phyloP scores from a whole-genome alignment of 2,888 invertebrate species.

The Eristalinus sepulchralis region DNA sequence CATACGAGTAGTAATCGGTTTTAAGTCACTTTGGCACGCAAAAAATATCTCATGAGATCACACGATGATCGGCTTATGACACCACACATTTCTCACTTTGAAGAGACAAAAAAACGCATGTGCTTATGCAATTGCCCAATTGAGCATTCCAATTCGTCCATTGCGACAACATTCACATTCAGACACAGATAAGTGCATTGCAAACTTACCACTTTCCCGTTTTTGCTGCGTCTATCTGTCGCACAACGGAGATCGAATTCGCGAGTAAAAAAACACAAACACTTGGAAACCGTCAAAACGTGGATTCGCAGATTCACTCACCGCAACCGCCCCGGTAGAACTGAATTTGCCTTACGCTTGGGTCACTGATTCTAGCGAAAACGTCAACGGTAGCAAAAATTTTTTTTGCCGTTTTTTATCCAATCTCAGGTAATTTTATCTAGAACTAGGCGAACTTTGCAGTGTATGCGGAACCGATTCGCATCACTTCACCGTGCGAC shows the following conservation, averaged over 20 bases:
- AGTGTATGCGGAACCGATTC: constrained; percentile 27
- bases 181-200: neutral
- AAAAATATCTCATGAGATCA: neutral
- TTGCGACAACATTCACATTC: neutral
- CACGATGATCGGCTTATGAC: neutral
- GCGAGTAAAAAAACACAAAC: neutral
- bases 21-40: neutral
- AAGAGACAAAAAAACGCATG: neutral
- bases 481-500: constrained; percentile 13
- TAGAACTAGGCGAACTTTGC: constrained; percentile 1
- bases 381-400: constrained; percentile 39
- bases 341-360: constrained; percentile 28
- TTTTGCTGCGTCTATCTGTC: neutral
- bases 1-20: neutral
- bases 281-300: neutral
- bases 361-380: constrained; percentile 24
- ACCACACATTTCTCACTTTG: neutral
- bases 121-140: neutral
- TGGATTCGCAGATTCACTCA: constrained; percentile 33
- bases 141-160: neutral
- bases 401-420: constrained; percentile 8
- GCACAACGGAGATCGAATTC: neutral
- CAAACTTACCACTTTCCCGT: constrained; percentile 11
- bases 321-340: constrained; percentile 45
- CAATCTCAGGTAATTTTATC: constrained; percentile 21